A percentile compares a stretch with the other conserved stretches of the same genome.
phyloP scores from a whole-genome alignment of 2,888 invertebrate species.

The Dynastes grantii region DNA sequence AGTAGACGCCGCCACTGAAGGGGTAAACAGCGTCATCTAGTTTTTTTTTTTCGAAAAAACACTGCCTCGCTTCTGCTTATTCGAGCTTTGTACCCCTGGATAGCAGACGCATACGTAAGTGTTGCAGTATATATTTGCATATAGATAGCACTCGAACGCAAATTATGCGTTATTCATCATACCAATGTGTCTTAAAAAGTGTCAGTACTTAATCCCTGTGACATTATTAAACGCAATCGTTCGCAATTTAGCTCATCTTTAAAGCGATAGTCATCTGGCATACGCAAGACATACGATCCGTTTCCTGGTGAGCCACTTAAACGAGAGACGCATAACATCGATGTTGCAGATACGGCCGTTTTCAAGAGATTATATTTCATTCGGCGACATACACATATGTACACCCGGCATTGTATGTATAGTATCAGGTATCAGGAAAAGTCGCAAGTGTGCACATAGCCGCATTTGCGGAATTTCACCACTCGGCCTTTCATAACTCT shows the following conservation, averaged over 20 bases:
- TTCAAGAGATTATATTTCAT: constrained; percentile 44
- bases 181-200: too few relatives aligned
- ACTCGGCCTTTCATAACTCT: constrained; percentile 16
- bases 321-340: neutral
- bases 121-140: too few relatives aligned
- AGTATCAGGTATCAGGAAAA: neutral
- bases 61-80: too few relatives aligned
- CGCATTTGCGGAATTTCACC: neutral
- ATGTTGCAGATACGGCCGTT: constrained; percentile 8
- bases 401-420: neutral
- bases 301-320: constrained; percentile 41
- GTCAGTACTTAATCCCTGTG: too few relatives aligned
- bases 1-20: too few relatives aligned
- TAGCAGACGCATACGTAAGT: too few relatives aligned
- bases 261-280: constrained; percentile 50
- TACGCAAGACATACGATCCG: constrained; percentile 49
- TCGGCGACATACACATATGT: neutral
- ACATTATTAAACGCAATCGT: constrained; percentile 2
- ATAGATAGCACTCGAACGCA: too few relatives aligned
- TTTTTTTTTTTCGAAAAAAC: too few relatives aligned
- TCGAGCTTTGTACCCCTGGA: too few relatives aligned
- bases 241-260: constrained; percentile 8
- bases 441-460: neutral
- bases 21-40: too few relatives aligned
- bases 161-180: too few relatives aligned